Base-by-base conservation (phyloP, 2,113 vertebrate genomes). In the Hylia prasina region DNA sequence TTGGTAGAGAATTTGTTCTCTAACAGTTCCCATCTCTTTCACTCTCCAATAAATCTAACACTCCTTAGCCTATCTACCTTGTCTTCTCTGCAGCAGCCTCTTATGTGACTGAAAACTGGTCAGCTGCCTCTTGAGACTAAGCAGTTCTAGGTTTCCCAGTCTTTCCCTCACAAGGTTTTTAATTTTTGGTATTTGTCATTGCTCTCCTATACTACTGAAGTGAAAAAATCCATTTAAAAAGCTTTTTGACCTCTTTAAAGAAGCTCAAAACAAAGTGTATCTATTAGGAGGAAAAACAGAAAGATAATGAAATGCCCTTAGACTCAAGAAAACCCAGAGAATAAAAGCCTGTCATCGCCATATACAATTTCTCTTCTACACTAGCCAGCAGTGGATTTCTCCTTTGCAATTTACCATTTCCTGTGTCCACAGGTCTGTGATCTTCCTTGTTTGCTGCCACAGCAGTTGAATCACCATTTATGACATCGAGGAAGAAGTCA, bases 401-500 rank as follows among this genome's bases (percentile, higher is more conserved):
- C 27, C n/a, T 68, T 72, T 50, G 37, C 56, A 56, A 19, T 73
- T 73, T 72, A 89, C 85, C 95, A 65, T 39, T 73, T 66, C 8
- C 64, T 78, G 10, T 28, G 12, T 72, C 42, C 57, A 27, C 23
- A 13, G 48, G 23, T 68, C 23, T 48, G 28, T 64, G 12, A 24
- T 33, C 33, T 60, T 95, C 77, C 56, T 90, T 95, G 79, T 27
- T 96, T 66, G 95, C 96, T 83, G 95, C 53, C 81, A 97, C 95
- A 73, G 97, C 97, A 30, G 95, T 97, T 69, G 97, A 97, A 64
- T 98, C 97, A 24, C 97, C 97, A 54, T 97, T 98, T 93, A 98
- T 97, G 33, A 98, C 56, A 86, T 98, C 97, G 8, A 98, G 96
- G 69, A 98, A 98, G 90, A 98, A 98, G 69, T 98, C 97, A 68